A percentile compares a stretch with the other conserved stretches of the same genome.
phyloP scores from a whole-genome alignment of 1,140 invertebrate genomes.

The Leguminivora glycinivorella region DNA sequence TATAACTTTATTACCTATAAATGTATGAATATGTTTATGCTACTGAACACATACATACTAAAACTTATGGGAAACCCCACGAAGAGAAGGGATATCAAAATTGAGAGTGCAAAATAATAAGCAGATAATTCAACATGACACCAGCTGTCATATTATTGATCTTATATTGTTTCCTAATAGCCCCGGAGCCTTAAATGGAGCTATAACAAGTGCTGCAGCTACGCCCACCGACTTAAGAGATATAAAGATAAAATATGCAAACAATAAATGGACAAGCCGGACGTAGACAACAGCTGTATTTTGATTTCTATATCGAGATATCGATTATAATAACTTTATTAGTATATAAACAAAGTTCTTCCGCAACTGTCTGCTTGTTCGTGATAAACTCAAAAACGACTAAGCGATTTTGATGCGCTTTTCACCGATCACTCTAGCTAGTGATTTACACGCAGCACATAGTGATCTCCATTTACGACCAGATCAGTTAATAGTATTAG shows the following conservation, averaged over 20 bases:
- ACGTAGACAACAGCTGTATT: constrained; percentile 2
- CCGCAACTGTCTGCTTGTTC: no score
- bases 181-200: constrained; percentile 6
- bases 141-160: constrained; percentile 13
- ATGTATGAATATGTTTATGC: no score
- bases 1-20: no score
- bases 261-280: constrained; percentile 32
- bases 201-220: constrained; percentile 40
- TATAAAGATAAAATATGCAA: constrained; percentile 36
- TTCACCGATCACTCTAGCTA: no score
- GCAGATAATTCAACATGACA: background rate
- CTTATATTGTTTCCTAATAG: constrained; percentile 6
- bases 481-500: no score
- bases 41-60: no score
- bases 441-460: no score
- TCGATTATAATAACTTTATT: background rate
- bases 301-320: background rate
- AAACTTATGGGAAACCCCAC: no score
- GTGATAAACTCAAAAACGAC: no score
- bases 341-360: no score
- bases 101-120: background rate
- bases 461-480: no score
- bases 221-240: constrained; percentile 32
- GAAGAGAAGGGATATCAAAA: background rate
- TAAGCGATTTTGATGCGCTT: no score